Evolutionary conservation across 2,888 invertebrate genomes (phyloP).

Genomic region (Eucera pruinosa): DNA sequence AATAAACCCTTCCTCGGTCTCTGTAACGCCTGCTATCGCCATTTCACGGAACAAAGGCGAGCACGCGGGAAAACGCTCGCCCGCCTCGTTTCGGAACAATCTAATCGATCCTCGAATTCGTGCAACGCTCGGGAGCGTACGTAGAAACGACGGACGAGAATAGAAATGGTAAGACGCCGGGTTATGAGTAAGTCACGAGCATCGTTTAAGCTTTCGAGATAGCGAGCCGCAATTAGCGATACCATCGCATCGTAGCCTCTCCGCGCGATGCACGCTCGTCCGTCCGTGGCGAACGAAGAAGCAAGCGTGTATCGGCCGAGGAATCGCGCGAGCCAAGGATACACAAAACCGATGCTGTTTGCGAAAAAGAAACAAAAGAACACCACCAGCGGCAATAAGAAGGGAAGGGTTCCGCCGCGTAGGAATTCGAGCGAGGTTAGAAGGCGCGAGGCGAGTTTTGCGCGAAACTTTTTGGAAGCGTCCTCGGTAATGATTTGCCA

Average conservation of each 20-base stretch:
- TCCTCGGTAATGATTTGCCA: constrained; percentile 30
- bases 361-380: background rate
- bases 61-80: no score
- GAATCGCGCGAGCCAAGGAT: constrained; percentile 41
- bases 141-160: constrained; percentile 46
- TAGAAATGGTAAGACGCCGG: constrained; percentile 54
- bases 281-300: constrained; percentile 24
- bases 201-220: constrained; percentile 57
- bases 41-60: no score
- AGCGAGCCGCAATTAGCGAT: constrained; percentile 62
- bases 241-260: constrained; percentile 55
- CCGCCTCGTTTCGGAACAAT: no score
- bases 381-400: background rate
- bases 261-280: constrained; percentile 49
- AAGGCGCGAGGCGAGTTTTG: background rate
- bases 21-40: no score
- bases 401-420: background rate
- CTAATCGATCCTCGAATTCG: constrained; percentile 24
- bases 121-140: constrained; percentile 13
- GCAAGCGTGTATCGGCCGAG: constrained; percentile 38
- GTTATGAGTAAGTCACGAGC: constrained; percentile 64
- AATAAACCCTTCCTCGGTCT: no score
- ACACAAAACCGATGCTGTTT: constrained; percentile 25
- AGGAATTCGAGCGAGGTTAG: constrained; percentile 21
- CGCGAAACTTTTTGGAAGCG: constrained; percentile 8